Evolutionary conservation across 2,888 invertebrate genomes (phyloP).

Genomic region (Eumerus sabulonum): DNA sequence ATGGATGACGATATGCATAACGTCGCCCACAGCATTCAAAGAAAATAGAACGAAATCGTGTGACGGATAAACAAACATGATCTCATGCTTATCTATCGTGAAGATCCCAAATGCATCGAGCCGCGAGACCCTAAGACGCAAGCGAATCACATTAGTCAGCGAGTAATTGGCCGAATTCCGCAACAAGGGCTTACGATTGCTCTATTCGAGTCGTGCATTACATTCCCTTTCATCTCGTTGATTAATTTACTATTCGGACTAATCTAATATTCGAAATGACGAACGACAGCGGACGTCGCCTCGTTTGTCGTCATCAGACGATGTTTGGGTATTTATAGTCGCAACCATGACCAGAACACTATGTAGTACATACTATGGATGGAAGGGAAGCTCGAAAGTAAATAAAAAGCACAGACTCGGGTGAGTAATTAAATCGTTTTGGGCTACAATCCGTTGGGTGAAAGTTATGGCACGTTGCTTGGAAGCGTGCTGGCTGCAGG

Average conservation of each 20-base stretch:
- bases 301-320: conserved; percentile 9
- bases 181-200: too few relatives aligned
- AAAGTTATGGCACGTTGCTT: too few relatives aligned
- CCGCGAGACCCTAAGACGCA: not conserved
- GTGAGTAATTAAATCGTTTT: conserved; percentile 22
- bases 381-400: conserved; percentile 17
- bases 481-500: too few relatives aligned
- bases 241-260: conserved; percentile 52
- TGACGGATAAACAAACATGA: not conserved
- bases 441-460: too few relatives aligned
- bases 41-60: conserved; percentile 24
- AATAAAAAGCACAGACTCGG: conserved; percentile 29
- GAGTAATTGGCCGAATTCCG: conserved; percentile 5
- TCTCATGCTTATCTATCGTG: conserved; percentile 2
- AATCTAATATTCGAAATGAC: conserved; percentile 36
- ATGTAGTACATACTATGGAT: not conserved
- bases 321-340: conserved; percentile 54
- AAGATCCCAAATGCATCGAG: not conserved
- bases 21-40: conserved; percentile 34
- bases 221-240: conserved; percentile 7
- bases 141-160: conserved; percentile 2
- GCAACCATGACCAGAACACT: conserved; percentile 10
- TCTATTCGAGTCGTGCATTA: too few relatives aligned
- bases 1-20: conserved; percentile 63
- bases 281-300: conserved; percentile 16